These are phyloP conservation scores for Aphis gossypii DNA, from an alignment of 1,140 invertebrate genomes.

Conservation along the genomic window DNA sequence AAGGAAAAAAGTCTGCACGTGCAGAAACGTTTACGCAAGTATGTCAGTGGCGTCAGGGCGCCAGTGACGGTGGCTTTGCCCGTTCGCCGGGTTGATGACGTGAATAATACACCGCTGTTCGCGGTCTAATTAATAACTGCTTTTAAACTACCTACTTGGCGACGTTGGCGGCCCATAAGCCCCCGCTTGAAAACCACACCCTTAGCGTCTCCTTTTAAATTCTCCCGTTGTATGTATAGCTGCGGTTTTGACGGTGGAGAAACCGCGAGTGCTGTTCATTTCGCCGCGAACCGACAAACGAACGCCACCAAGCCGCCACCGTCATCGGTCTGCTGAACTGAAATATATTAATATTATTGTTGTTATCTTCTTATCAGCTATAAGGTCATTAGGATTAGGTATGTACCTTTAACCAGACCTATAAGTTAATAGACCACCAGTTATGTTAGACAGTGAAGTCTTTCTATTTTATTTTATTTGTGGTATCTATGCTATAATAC, in stretches of 20 bases:
- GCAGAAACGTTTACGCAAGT: not conserved
- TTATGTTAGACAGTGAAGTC: not conserved
- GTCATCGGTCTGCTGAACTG: not conserved
- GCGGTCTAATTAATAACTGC: conserved; percentile 52
- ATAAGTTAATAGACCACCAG: not conserved
- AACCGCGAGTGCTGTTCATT: not conserved
- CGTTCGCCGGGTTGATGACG: not conserved
- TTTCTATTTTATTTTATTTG: not conserved
- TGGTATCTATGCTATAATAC: not conserved
- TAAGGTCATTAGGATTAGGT: not conserved
- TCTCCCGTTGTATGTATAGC: not conserved
- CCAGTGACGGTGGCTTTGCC: not conserved
- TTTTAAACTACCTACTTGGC: conserved; percentile 46
- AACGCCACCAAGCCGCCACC: not conserved
- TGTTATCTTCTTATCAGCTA: not conserved
- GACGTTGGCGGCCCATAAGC: conserved; percentile 38
- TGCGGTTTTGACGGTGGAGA: not conserved
- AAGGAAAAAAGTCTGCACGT: not conserved
- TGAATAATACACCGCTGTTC: conserved; percentile 42
- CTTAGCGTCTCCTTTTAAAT: conserved; percentile 24
- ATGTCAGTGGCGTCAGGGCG: not conserved
- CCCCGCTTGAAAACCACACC: conserved; percentile 16
- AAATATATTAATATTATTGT: not conserved
- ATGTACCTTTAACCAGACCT: not conserved
- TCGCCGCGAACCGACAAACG: not conserved